Base-by-base conservation (phyloP, 2,888 invertebrate species). In the Parelbella ahira region DNA sequence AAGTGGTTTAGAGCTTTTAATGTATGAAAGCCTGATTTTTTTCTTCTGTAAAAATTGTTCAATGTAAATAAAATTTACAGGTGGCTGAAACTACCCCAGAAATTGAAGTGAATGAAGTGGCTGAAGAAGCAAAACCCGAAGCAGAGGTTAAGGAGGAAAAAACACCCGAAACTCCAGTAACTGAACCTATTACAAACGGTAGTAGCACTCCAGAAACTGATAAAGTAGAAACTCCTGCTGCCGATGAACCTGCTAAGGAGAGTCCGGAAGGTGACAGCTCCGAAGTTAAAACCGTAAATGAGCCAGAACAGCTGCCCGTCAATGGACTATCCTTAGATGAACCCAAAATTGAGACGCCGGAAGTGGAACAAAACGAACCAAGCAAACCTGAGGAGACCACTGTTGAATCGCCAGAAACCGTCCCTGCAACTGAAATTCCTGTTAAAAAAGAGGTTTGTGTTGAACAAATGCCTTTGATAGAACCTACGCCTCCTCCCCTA, bases 401-500 rank as follows among this genome's bases (percentile, higher is more conserved):
- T 53, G 62, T 68, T 46, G 80, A 73, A 60, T 56, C 69, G 48
- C 58, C 68, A 53, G 81, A 79, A 63, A 68, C 68, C 51, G 74
- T 66, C 58, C 75, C 78, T 47, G 72, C 65, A 51, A 67, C 79
- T 60, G 86, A 86, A 76, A 83, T 76, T 63, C 73, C 84, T 65
- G 73, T 71, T 62, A 75, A 58, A 65, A 75, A 83, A 69, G 88
- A 88, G 88, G 88, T 88, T 88, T 88, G 88, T 88, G 87, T 81
- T 78, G 76, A 79, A 68, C 75, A 74, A 78, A 71, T 77, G 89
- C 90, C 90, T 89, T 89, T 90, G 89, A 80, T 84, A 80, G 90
- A 91, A 75, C 84, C 90, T 78, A 74, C 89, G 71, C 93, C 93
- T 78, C 93, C 92, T 70, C 92, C 93, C 60, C 90, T 93, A 69